These are phyloP conservation scores for Speoplatyrhinus poulsoni DNA, from an alignment of 2,113 vertebrate species.

Conservation along the genomic window DNA sequence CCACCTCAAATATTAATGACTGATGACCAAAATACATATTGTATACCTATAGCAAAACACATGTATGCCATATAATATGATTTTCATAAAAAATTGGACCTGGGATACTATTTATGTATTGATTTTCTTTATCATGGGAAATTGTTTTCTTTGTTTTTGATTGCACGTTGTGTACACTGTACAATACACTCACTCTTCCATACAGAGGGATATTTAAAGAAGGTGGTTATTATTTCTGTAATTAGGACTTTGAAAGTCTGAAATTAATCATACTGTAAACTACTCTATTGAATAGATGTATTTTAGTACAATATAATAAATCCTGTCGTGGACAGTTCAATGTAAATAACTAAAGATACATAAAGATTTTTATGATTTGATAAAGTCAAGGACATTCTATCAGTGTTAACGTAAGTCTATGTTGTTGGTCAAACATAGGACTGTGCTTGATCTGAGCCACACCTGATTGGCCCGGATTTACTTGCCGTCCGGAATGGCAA, in stretches of 20 bases:
- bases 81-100: not conserved
- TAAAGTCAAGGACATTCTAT: constrained; percentile 42
- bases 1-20: constrained; percentile 19
- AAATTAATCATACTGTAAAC: too few relatives aligned
- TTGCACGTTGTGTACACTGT: not conserved
- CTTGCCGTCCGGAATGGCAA: not conserved
- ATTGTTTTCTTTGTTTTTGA: not conserved
- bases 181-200: constrained; percentile 9
- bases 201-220: constrained; percentile 14
- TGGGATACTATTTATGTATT: not conserved
- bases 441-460: constrained; percentile 34
- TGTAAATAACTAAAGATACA: constrained; percentile 3
- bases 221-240: constrained; percentile 40
- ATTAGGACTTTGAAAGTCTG: constrained; percentile 40
- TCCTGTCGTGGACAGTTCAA: not conserved
- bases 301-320: not conserved
- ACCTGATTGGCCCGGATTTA: constrained; percentile 1
- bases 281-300: constrained; percentile 4
- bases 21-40: not conserved
- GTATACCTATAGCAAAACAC: constrained; percentile 8
- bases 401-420: constrained; percentile 38
- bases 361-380: constrained; percentile 3
- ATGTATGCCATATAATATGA: not conserved
- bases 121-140: not conserved
- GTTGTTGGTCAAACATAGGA: constrained; percentile 57